phyloP scores from a whole-genome alignment of 2,797 vertebrate species.

The Gobio occitaniae region DNA sequence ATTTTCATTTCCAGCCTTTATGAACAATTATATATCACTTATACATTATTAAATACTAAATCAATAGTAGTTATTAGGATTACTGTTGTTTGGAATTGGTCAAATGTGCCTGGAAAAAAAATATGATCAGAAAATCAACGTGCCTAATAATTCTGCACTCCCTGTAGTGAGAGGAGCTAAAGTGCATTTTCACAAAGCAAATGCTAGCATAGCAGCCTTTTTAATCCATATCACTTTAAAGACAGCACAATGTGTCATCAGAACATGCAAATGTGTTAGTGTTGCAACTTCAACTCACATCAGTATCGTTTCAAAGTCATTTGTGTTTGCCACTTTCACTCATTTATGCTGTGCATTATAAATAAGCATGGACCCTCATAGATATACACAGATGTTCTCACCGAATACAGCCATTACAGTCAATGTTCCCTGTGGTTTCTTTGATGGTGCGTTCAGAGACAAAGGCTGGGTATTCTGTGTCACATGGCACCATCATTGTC shows the following conservation, averaged over 20 bases:
- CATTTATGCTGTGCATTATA: not conserved
- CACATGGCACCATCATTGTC: slow-evolving; percentile 93
- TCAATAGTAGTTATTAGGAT: too few species aligned
- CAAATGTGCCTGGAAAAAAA: too few species aligned
- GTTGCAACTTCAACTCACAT: not conserved
- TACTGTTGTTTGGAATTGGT: too few species aligned
- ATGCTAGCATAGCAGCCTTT: not conserved
- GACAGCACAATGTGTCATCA: not conserved
- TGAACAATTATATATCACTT: too few species aligned
- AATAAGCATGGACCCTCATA: not conserved
- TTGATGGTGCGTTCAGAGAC: slow-evolving; percentile 98
- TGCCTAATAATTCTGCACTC: too few species aligned
- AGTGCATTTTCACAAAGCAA: not conserved
- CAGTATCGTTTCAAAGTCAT: not conserved
- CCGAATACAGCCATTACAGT: slow-evolving; percentile 88
- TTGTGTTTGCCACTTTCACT: not conserved
- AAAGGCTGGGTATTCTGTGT: slow-evolving; percentile 97
- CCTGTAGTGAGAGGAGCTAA: not conserved
- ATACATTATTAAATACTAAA: too few species aligned
- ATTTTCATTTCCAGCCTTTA: too few species aligned
- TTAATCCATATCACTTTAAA: not conserved
- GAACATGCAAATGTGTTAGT: not conserved
- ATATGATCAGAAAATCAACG: too few species aligned
- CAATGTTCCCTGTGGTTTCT: slow-evolving; percentile 94
- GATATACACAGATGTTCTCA: slow-evolving; percentile 35